Percentiles rank a stretch among this genome's conserved stretches.
phyloP scores from a whole-genome alignment of 2,113 vertebrate genomes.

The Hepsetus odoe region DNA sequence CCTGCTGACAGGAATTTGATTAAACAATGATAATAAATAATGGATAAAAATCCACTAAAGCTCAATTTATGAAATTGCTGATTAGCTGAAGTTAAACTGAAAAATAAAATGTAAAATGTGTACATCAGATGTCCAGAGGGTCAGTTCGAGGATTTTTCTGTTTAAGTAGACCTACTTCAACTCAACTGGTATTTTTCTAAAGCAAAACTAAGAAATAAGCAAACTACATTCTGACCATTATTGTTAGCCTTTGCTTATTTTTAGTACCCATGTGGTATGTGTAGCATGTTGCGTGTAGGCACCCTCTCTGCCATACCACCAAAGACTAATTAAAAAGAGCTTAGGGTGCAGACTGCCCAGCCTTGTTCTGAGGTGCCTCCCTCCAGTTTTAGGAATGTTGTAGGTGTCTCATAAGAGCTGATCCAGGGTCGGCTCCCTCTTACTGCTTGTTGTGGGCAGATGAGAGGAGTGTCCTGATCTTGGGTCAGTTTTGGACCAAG shows the following conservation, averaged over 20 bases:
- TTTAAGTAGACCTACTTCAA: too few species aligned
- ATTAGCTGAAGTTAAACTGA: too few species aligned
- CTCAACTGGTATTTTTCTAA: too few species aligned
- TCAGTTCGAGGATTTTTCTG: too few species aligned
- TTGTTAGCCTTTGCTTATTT: constrained; percentile 35
- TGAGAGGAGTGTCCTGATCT: not conserved
- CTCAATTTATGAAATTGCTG: too few species aligned
- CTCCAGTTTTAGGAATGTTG: constrained; percentile 23
- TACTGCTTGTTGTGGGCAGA: not conserved
- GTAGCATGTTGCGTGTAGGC: constrained; percentile 36
- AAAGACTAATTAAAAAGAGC: constrained; percentile 54
- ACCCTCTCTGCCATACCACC: constrained; percentile 40
- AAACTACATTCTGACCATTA: not conserved
- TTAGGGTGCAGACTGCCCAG: constrained; percentile 41
- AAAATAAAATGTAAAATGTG: too few species aligned
- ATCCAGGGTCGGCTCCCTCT: constrained; percentile 18
- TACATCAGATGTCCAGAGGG: too few species aligned
- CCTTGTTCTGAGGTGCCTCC: constrained; percentile 38
- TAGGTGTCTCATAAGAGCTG: constrained; percentile 31
- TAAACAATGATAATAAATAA: too few species aligned
- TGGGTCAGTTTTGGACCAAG: constrained; percentile 3
- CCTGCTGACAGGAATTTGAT: too few species aligned
- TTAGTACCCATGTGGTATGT: constrained; percentile 45
- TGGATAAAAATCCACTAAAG: too few species aligned
- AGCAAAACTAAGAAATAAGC: not conserved